These are phyloP conservation scores for Brachionus sp. DNA, from an alignment of 1,140 invertebrate genomes.

Conservation along the genomic window DNA sequence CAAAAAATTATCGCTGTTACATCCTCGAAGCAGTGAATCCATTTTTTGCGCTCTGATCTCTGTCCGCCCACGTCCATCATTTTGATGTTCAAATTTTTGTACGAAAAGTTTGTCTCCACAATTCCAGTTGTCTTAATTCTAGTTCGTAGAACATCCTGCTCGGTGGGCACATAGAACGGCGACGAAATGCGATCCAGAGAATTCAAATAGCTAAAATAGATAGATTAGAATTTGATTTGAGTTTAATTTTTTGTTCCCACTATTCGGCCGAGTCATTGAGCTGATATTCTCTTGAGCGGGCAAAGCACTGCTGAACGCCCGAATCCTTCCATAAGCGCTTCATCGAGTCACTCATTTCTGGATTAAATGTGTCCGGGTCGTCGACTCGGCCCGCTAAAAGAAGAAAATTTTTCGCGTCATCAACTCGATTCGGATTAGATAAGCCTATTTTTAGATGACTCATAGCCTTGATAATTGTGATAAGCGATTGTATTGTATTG, in stretches of 20 bases:
- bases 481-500: constrained; percentile 80
- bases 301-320: constrained; percentile 87
- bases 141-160: constrained; percentile 71
- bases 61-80: constrained; percentile 99
- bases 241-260: constrained; percentile 67
- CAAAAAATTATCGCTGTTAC: constrained; percentile 99
- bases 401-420: constrained; percentile 68
- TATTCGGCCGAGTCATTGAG: constrained; percentile 99
- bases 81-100: constrained; percentile 99
- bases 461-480: constrained; percentile 88
- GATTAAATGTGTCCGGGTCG: constrained; percentile 63
- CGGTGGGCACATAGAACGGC: constrained; percentile 45
- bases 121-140: constrained; percentile 99
- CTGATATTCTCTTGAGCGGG: constrained; percentile 98
- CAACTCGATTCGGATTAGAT: constrained; percentile 66
- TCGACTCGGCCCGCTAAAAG: not conserved
- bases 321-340: constrained; percentile 90
- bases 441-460: constrained; percentile 84
- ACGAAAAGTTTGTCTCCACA: constrained; percentile 97
- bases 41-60: constrained; percentile 95
- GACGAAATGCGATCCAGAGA: constrained; percentile 36
- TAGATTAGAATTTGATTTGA: constrained; percentile 70
- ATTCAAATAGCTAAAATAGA: constrained; percentile 83
- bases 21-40: constrained; percentile 99
- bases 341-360: constrained; percentile 59